Evolutionary conservation across 2,888 invertebrate genomes (phyloP).

Genomic region (Endomychus coccineus): DNA sequence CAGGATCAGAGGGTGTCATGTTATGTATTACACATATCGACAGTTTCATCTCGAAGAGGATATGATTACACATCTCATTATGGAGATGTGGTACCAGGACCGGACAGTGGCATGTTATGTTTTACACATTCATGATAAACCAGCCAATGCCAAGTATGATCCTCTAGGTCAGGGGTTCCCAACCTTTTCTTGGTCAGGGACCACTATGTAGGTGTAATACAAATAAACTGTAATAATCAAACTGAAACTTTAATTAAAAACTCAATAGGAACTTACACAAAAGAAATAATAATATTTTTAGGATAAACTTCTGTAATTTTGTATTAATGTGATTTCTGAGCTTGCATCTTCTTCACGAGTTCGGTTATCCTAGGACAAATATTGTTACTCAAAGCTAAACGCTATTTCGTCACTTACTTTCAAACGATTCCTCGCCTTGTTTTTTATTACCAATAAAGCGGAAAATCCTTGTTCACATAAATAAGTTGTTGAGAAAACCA

Average conservation of each 20-base stretch:
- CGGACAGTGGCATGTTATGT: too few relatives aligned
- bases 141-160: too few relatives aligned
- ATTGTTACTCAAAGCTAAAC: slow-evolving; percentile 9
- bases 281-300: slow-evolving; percentile 1
- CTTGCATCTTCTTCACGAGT: slow-evolving; percentile 7
- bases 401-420: slow-evolving; percentile 10
- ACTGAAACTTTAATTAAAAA: background rate
- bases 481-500: slow-evolving; percentile 8
- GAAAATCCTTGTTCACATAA: slow-evolving; percentile 13
- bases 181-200: slow-evolving; percentile 6
- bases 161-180: slow-evolving; percentile 2
- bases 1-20: too few relatives aligned
- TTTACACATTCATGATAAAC: too few relatives aligned
- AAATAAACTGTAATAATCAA: slow-evolving; percentile 1
- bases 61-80: too few relatives aligned
- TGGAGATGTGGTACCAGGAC: too few relatives aligned
- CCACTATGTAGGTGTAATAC: slow-evolving; percentile 5
- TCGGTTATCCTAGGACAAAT: slow-evolving; percentile 8
- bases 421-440: slow-evolving; percentile 12
- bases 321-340: slow-evolving; percentile 10
- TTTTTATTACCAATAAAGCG: slow-evolving; percentile 11
- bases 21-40: too few relatives aligned
- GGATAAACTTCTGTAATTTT: slow-evolving; percentile 5
- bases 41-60: too few relatives aligned
- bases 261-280: too few relatives aligned